Base-by-base conservation (phyloP, 2,113 vertebrate species). In the Caloenas nicobarica region DNA sequence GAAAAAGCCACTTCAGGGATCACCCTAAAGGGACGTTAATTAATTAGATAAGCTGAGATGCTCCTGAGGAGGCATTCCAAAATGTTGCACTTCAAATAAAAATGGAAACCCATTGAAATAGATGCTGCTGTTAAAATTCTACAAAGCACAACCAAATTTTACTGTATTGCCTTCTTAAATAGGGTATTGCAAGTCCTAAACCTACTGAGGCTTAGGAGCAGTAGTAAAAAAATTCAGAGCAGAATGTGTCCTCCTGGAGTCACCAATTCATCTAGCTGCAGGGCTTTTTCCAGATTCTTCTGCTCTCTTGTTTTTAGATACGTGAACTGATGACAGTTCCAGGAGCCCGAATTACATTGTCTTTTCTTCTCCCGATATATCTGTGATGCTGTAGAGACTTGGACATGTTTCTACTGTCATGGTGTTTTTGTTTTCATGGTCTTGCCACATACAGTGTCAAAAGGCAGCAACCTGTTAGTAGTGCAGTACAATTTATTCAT, bases 231-330 rank as follows among this genome's bases (percentile, higher is more conserved):
- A 69, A 26, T 8, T 12, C 3, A 11, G n/a, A 79, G 26, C 13
- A 76, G 38, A 40, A 40, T 58, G 53, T 26, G 16, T 62, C 26
- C 16, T 40, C 62, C 58, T 71, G 46, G 26, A 57, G 7, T 46
- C 44, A 68, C 2, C 2, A 2, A 31, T 60, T 82, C 23, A 14
- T 33, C 36, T 60, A 29, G 9, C 3, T 2, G 11, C 4, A 1
- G 13, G 11, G 7, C 21, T 71, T 72, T 76, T 44, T 40, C 11
- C 18, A 40, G 28, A 51, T 60, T 77, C 6, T 34, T 89, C n/a
- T 65, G 33, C 26, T 16, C 11, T 66, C 14, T 60, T 79, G 13
- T 1, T 9, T 64, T 51, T 66, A 83, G 7, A 14, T 36, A 17
- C 0, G 0, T 10, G 19, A 51, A 28, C 57, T 22, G 29, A n/a